phyloP scores from a whole-genome alignment of 2,888 invertebrate genomes.

The Napeogenes inachia region DNA sequence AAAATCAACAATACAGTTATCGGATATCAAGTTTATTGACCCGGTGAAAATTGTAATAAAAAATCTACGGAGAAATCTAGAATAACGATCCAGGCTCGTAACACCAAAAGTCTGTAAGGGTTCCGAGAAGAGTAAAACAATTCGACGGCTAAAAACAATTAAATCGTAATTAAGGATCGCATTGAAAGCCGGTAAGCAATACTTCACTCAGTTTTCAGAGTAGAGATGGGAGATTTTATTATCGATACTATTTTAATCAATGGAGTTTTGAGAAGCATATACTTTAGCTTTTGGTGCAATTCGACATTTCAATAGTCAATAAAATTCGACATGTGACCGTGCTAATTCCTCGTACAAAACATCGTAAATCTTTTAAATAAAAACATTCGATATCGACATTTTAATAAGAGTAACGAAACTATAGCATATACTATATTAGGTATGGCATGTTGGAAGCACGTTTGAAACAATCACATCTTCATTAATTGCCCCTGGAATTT shows the following conservation, averaged over 20 bases:
- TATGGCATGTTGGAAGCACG: conserved; percentile 57
- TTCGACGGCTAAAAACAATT: conserved; percentile 70
- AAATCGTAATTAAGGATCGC: conserved; percentile 72
- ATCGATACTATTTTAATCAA: conserved; percentile 13
- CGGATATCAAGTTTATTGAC: conserved; percentile 33
- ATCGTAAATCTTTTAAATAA: conserved; percentile 71
- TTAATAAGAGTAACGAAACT: conserved; percentile 59
- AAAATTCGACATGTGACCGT: conserved; percentile 66
- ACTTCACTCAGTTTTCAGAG: conserved; percentile 51
- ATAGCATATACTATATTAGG: conserved; percentile 51
- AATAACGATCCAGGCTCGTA: conserved; percentile 36
- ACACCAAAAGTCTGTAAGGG: conserved; percentile 38
- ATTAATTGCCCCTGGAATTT: conserved; percentile 70
- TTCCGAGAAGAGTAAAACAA: conserved; percentile 62
- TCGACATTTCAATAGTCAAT: conserved; percentile 66
- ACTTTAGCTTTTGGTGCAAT: conserved; percentile 28
- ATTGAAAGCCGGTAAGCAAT: conserved; percentile 65
- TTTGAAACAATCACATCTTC: conserved; percentile 70
- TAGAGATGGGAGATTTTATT: conserved; percentile 42
- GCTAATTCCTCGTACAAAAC: conserved; percentile 67
- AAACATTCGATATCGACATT: conserved; percentile 46
- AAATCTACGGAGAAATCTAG: conserved; percentile 42
- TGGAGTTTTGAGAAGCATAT: not conserved
- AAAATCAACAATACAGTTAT: conserved; percentile 14
- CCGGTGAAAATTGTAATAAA: conserved; percentile 31